Percentiles rank a stretch among this genome's conserved stretches.
Evolutionary conservation across 2,797 vertebrate species (phyloP).

Genomic region (Taenioides sp.): DNA sequence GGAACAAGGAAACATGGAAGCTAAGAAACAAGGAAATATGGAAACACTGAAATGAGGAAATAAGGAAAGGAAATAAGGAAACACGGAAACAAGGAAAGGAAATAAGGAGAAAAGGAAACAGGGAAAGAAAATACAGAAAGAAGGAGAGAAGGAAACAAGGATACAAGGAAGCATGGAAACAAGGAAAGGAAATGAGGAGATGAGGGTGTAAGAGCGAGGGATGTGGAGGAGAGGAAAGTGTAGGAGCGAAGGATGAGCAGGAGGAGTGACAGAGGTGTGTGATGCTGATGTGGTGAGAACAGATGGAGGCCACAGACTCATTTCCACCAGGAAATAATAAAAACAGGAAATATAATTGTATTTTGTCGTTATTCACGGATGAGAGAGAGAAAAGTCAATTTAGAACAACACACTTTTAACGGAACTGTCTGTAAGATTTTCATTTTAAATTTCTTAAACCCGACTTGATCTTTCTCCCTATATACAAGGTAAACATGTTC

Average conservation of each 20-base stretch:
- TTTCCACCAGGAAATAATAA: neutral
- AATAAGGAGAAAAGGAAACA: neutral
- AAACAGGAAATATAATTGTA: too few relatives aligned
- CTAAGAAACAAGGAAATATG: neutral
- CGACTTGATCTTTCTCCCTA: too few relatives aligned
- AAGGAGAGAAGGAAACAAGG: neutral
- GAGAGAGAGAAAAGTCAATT: too few relatives aligned
- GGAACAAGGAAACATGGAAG: neutral
- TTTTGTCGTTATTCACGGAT: too few relatives aligned
- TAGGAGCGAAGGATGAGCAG: constrained; percentile 26
- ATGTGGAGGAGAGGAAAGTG: neutral
- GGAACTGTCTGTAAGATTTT: too few relatives aligned
- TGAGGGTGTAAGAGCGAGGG: constrained; percentile 11
- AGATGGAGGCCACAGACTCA: constrained; percentile 42
- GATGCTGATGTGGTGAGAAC: constrained; percentile 49
- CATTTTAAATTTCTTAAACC: too few relatives aligned
- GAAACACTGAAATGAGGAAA: neutral
- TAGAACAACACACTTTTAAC: too few relatives aligned
- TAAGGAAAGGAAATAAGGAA: neutral
- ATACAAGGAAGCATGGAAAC: neutral
- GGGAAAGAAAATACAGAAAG: neutral
- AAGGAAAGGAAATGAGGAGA: neutral
- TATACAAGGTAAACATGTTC: too few relatives aligned
- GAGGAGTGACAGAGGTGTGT: constrained; percentile 47
- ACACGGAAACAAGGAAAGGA: neutral